Conservation (phyloP, 2,888 invertebrate species). For the Harpalus rubripes region DNA sequence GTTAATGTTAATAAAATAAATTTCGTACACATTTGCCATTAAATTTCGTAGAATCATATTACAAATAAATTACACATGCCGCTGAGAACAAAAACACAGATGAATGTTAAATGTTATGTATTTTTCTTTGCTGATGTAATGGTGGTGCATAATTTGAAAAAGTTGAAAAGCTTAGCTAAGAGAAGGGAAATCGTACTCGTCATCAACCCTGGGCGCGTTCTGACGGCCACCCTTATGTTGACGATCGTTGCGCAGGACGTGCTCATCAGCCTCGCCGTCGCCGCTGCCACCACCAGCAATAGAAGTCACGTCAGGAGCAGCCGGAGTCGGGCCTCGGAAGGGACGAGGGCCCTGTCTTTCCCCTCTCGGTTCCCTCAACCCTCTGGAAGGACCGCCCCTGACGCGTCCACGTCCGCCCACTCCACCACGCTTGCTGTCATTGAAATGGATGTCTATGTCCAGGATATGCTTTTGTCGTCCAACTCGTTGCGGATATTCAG, state of each 20-base stretch:
- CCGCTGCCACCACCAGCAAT: conserved; percentile 26
- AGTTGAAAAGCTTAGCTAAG: conserved; percentile 83
- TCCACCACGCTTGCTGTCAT: conserved; percentile 87
- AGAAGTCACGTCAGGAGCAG: conserved; percentile 61
- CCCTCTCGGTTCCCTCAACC: conserved; percentile 21
- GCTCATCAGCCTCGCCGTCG: conserved; percentile 64
- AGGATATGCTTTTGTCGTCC: conserved; percentile 91
- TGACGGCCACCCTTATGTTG: conserved; percentile 70
- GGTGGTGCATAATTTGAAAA: conserved; percentile 46
- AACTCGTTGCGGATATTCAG: conserved; percentile 91
- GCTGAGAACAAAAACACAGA: conserved; percentile 61
- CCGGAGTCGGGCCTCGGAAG: conserved; percentile 72
- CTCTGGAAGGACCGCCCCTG: conserved; percentile 78
- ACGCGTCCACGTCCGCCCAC: conserved; percentile 83
- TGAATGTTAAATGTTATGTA: conserved; percentile 52
- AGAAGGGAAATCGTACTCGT: conserved; percentile 97
- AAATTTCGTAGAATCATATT: no score
- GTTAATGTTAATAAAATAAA: conserved; percentile 53
- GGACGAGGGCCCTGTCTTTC: conserved; percentile 70
- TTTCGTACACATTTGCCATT: conserved; percentile 56
- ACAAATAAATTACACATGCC: conserved; percentile 18
- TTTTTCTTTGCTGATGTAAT: conserved; percentile 45
- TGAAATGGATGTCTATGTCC: conserved; percentile 93
- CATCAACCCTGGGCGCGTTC: conserved; percentile 92
- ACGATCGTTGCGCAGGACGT: conserved; percentile 44